These are phyloP conservation scores for Omphaloscelis lunosa DNA, from an alignment of 2,888 invertebrate species.

Conservation along the genomic window DNA sequence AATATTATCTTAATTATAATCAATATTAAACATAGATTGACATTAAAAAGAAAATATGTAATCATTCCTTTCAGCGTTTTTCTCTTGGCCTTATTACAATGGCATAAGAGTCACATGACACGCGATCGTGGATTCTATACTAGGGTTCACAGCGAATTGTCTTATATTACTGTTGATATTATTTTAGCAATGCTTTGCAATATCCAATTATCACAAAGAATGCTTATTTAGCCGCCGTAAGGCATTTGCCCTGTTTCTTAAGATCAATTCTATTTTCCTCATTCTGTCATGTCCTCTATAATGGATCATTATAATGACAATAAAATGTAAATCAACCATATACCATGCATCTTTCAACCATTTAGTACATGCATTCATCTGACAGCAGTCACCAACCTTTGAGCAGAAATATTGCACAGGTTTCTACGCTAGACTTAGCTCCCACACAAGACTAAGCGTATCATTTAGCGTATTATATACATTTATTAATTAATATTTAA, in stretches of 20 bases:
- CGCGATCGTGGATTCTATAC: not conserved
- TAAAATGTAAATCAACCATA: not conserved
- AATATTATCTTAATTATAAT: constrained; percentile 12
- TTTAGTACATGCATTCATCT: constrained; percentile 5
- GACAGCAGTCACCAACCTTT: constrained; percentile 49
- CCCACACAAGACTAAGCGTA: constrained; percentile 45
- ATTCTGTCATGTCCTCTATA: constrained; percentile 6
- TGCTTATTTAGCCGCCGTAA: constrained; percentile 7
- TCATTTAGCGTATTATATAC: constrained; percentile 31
- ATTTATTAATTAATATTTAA: constrained; percentile 34
- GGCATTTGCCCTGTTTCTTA: not conserved
- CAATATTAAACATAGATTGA: not conserved
- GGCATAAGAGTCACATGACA: not conserved
- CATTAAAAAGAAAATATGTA: not conserved
- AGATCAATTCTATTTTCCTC: not conserved
- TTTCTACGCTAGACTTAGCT: constrained; percentile 12
- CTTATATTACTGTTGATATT: constrained; percentile 17
- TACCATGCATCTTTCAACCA: not conserved
- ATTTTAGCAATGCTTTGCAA: constrained; percentile 39
- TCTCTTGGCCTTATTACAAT: not conserved
- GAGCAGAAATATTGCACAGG: constrained; percentile 61
- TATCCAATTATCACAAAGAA: not conserved
- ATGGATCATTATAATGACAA: not conserved
- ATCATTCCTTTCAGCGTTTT: not conserved
- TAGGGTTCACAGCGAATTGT: not conserved